These are phyloP conservation scores for Lophius piscatorius DNA, from an alignment of 2,113 vertebrate species.

Conservation along the genomic window DNA sequence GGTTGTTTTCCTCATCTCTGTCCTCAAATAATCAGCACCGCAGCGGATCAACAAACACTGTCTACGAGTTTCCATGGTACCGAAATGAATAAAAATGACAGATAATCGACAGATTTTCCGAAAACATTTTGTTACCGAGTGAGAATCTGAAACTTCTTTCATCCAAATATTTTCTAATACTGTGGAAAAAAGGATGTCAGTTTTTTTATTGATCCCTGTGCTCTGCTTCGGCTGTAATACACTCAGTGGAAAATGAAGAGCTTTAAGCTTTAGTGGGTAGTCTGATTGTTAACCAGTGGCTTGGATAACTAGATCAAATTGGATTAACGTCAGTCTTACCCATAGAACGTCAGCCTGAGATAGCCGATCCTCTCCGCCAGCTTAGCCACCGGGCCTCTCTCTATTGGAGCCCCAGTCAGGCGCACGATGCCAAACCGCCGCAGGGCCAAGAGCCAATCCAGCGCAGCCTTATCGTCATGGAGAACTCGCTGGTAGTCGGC, in stretches of 20 bases:
- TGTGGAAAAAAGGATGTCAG: slow-evolving; percentile 17
- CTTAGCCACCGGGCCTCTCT: slow-evolving; percentile 84
- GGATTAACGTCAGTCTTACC: slow-evolving; percentile 77
- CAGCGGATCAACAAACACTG: slow-evolving; percentile 20
- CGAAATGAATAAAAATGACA: slow-evolving; percentile 23
- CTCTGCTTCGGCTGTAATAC: slow-evolving; percentile 24
- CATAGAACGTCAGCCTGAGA: slow-evolving; percentile 92
- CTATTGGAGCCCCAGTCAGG: slow-evolving; percentile 85
- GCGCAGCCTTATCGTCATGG: slow-evolving; percentile 80
- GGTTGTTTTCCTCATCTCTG: slow-evolving; percentile 47
- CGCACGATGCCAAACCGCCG: slow-evolving; percentile 87
- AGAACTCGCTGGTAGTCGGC: slow-evolving; percentile 87
- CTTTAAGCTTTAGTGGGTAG: slow-evolving; percentile 21
- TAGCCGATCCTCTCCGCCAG: slow-evolving; percentile 91
- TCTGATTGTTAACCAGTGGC: slow-evolving; percentile 35
- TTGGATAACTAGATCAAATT: slow-evolving; percentile 20
- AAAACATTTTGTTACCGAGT: slow-evolving; percentile 11
- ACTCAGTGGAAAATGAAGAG: slow-evolving; percentile 33
- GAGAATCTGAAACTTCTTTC: slow-evolving; percentile 3
- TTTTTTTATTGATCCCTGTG: slow-evolving; percentile 2
- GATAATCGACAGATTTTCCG: slow-evolving; percentile 7
- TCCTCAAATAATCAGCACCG: slow-evolving; percentile 45
- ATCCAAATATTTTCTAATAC: slow-evolving; percentile 11
- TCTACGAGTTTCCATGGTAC: slow-evolving; percentile 18
- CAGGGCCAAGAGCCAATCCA: slow-evolving; percentile 87